Base-by-base conservation (phyloP, 1,140 invertebrate genomes). In the Drosophila lacteicornis region DNA sequence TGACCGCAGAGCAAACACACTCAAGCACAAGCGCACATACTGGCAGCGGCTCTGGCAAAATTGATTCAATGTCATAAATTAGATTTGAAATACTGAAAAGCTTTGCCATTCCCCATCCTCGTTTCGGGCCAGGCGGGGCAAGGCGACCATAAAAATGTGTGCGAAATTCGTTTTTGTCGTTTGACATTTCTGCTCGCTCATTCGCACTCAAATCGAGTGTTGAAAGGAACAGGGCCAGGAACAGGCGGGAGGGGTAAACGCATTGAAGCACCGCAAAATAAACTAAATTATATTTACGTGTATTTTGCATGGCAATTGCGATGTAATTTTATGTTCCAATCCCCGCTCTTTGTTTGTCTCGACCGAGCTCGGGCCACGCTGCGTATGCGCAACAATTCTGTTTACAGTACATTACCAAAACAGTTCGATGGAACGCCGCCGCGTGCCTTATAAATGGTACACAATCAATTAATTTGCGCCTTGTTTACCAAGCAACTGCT, bases 41-140 rank as follows among this genome's bases (percentile, higher is more conserved):
- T 17, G 19, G 22, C 45, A 47, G 67, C 59, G 47, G 51, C 40
- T 27, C 66, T 63, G 61, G 69, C 57, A 61, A 80, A 90, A 90
- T 90, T 90, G 86, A 90, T 90, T 91, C 81, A 91, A 90, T 90
- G 86, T 90, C 85, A 90, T 90, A 90, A 90, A 90, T 90, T 90
- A 91, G 85, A 90, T 90, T 90, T 90, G 82, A 90, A 90, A 90
- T 88, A 73, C 81, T 88, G 84, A 78, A 88, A 88, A 87, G 82
- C 75, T 65, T 78, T 69, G 27, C 46, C 62, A 60, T 66, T 70
- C 30, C 38, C 46, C 62, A 60, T 58, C 57, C 19, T 17, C 27
- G 22, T 17, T 30, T 30, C 50, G 17, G 33, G 2, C 6, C 22
- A 33, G 30, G 30, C 30, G 30, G 33, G 59, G 63, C 17, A 50